A percentile compares a stretch with the other conserved stretches of the same genome.
Evolutionary conservation across 1,140 invertebrate species (phyloP).

Genomic region (Andricus grossulariae): DNA sequence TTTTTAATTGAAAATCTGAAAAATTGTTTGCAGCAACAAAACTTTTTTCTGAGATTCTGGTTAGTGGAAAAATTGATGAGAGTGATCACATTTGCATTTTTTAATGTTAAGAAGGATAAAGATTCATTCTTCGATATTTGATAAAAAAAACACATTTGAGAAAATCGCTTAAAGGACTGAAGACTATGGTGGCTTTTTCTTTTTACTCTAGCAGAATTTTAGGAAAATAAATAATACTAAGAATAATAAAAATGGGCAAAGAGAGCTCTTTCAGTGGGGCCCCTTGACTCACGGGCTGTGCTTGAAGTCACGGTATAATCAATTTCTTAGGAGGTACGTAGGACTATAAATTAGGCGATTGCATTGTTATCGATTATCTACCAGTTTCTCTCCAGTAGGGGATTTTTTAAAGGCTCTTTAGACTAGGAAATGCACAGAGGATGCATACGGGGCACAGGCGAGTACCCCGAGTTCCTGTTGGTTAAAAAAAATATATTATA

Average conservation of each 20-base stretch:
- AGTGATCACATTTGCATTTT: neutral
- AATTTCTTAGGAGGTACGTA: slow-evolving; percentile 66
- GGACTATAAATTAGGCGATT: slow-evolving; percentile 54
- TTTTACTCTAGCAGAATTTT: slow-evolving; percentile 20
- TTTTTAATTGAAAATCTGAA: too few species aligned
- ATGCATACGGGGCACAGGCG: slow-evolving; percentile 58
- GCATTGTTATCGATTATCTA: slow-evolving; percentile 61
- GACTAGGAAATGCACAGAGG: slow-evolving; percentile 52
- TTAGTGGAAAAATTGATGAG: neutral
- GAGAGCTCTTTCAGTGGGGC: slow-evolving; percentile 53
- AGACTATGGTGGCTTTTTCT: neutral
- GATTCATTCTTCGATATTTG: neutral
- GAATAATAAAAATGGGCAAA: slow-evolving; percentile 47
- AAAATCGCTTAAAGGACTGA: slow-evolving; percentile 22
- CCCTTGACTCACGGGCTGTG: slow-evolving; percentile 68
- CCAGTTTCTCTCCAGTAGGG: slow-evolving; percentile 64
- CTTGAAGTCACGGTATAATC: slow-evolving; percentile 66
- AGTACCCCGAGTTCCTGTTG: slow-evolving; percentile 66
- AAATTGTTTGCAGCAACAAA: neutral
- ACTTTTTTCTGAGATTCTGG: neutral
- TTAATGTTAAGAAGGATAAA: neutral
- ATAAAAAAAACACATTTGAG: neutral
- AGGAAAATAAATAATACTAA: slow-evolving; percentile 26
- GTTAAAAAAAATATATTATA: slow-evolving; percentile 67
- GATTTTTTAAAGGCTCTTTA: slow-evolving; percentile 67